Percentiles rank a stretch among this genome's conserved stretches.
Evolutionary conservation across 2,113 vertebrate species (phyloP).

Genomic region (Centropus unirufus): DNA sequence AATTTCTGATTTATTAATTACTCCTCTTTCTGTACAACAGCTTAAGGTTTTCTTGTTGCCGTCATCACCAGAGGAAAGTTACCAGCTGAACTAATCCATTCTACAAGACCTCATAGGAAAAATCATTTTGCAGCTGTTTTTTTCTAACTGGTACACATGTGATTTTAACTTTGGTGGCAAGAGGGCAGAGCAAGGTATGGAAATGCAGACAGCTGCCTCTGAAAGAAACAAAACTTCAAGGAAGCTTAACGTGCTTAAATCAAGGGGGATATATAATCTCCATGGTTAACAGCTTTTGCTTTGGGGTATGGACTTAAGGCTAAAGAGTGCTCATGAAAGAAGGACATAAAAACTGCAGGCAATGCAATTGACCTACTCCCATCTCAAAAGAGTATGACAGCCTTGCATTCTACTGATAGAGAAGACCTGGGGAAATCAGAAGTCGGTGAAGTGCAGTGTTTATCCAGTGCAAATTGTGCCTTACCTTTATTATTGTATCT

Average conservation of each 20-base stretch:
- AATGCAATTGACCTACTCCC: neutral
- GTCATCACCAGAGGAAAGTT: neutral
- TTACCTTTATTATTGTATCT: neutral
- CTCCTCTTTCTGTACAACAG: neutral
- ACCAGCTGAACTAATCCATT: neutral
- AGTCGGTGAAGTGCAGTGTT: neutral
- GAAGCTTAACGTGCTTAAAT: slow-evolving; percentile 45
- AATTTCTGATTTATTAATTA: neutral
- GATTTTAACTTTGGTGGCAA: neutral
- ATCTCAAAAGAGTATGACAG: neutral
- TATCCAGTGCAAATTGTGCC: neutral
- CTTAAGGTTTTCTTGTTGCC: neutral
- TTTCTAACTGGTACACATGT: neutral
- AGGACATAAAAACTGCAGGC: neutral
- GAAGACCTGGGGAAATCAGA: neutral
- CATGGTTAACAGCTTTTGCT: neutral
- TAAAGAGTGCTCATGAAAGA: neutral
- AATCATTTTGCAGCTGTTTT: neutral
- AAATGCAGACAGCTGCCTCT: slow-evolving; percentile 41
- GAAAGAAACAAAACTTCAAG: slow-evolving; percentile 47
- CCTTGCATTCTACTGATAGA: neutral
- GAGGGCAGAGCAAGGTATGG: neutral
- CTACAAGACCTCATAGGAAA: neutral
- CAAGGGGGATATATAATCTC: neutral
- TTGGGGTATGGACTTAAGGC: neutral